These are phyloP conservation scores for Gryon sp. DNA, from an alignment of 1,140 invertebrate species.

Conservation along the genomic window DNA sequence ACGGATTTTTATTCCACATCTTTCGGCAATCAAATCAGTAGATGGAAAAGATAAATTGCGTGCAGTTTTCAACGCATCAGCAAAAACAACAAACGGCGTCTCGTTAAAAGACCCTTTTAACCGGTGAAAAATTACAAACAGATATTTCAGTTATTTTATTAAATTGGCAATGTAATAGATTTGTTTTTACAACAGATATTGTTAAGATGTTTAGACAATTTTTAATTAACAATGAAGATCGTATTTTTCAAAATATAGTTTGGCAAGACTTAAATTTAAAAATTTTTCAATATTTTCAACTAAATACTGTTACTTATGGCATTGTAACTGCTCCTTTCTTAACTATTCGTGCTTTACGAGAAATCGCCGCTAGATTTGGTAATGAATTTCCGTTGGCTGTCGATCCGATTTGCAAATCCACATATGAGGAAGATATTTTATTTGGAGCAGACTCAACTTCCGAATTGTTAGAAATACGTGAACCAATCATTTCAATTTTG, in stretches of 20 bases:
- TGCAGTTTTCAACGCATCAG: constrained; percentile 16
- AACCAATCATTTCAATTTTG: neutral
- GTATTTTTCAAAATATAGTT: constrained; percentile 15
- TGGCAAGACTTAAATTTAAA: neutral
- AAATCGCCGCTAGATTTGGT: neutral
- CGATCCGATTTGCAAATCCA: neutral
- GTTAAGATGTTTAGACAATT: constrained; percentile 18
- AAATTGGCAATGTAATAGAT: constrained; percentile 6
- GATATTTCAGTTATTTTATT: constrained; percentile 20
- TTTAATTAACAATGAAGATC: neutral
- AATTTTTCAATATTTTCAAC: neutral
- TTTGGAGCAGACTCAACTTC: neutral
- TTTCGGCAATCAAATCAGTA: neutral
- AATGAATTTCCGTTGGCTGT: neutral
- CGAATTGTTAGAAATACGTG: neutral
- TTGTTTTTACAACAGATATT: constrained; percentile 7
- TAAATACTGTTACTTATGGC: constrained; percentile 1
- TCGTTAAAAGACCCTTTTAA: constrained; percentile 10
- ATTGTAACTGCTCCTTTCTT: neutral
- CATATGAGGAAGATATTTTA: too few species aligned
- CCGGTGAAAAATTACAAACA: constrained; percentile 19
- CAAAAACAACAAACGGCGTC: neutral
- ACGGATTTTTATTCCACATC: constrained; percentile 25
- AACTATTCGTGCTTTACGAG: neutral
- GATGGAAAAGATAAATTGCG: constrained; percentile 14